These are phyloP conservation scores for Todiramphus chloris DNA, from an alignment of 2,113 vertebrate species.

Conservation along the genomic window DNA sequence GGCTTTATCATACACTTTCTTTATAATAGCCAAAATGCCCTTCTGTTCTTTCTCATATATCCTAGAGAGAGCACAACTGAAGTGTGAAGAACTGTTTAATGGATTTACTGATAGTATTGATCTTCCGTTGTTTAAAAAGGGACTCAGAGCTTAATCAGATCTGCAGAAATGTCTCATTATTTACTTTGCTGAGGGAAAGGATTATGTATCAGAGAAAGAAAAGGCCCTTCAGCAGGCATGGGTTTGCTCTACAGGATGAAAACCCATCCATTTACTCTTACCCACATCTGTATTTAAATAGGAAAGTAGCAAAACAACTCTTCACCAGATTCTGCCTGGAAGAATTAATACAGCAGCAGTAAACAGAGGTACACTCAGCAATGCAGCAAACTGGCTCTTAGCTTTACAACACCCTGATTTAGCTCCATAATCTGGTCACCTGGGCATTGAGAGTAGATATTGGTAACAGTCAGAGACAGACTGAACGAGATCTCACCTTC, in stretches of 20 bases:
- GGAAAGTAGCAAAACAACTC: background rate
- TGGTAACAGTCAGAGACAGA: background rate
- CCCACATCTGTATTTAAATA: background rate
- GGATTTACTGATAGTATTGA: conserved; percentile 61
- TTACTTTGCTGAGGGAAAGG: conserved; percentile 42
- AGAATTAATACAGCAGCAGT: background rate
- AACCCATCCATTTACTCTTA: background rate
- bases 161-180: conserved; percentile 23
- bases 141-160: conserved; percentile 35
- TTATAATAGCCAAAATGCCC: background rate
- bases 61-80: conserved; percentile 8
- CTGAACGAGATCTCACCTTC: background rate
- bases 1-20: background rate
- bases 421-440: background rate
- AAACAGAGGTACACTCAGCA: background rate
- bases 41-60: conserved; percentile 22
- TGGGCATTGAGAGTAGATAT: background rate
- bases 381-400: background rate
- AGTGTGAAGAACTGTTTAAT: conserved; percentile 46
- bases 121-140: conserved; percentile 13
- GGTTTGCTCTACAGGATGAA: background rate
- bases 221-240: background rate
- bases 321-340: background rate
- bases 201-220: conserved; percentile 40
- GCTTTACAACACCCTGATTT: background rate